These are phyloP conservation scores for Liparis tanakae DNA, from an alignment of 2,797 vertebrate genomes.

Conservation along the genomic window DNA sequence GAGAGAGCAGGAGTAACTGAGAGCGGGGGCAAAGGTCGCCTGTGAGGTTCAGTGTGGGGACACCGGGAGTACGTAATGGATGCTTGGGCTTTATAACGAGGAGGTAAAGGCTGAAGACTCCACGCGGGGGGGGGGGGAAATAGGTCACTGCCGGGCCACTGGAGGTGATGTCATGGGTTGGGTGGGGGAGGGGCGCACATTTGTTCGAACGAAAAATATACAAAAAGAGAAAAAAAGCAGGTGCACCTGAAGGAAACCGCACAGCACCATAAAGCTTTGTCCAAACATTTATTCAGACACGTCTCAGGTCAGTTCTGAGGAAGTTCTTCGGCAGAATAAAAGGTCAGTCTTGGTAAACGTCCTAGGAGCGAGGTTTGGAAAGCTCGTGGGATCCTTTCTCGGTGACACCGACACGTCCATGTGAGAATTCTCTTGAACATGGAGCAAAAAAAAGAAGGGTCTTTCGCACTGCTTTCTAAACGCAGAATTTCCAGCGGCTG, in stretches of 20 bases:
- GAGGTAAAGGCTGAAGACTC: constrained; percentile 36
- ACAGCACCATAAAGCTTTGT: constrained; percentile 20
- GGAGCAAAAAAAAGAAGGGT: constrained; percentile 15
- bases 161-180: constrained; percentile 14
- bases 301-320: constrained; percentile 45
- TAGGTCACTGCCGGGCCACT: constrained; percentile 32
- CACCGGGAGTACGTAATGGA: constrained; percentile 17
- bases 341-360: constrained; percentile 38
- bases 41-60: constrained; percentile 39
- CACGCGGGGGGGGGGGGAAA: constrained; percentile 25
- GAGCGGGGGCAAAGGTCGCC: constrained; percentile 41
- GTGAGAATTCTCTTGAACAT: constrained; percentile 10
- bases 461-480: constrained; percentile 53
- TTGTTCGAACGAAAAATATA: constrained; percentile 22
- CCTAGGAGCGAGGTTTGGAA: constrained; percentile 31
- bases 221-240: background rate
- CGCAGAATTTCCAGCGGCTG: constrained; percentile 28
- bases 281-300: constrained; percentile 25
- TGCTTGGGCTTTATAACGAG: constrained; percentile 34
- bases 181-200: constrained; percentile 31
- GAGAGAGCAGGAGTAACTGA: constrained; percentile 40
- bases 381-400: constrained; percentile 24
- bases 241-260: constrained; percentile 23
- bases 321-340: constrained; percentile 44
- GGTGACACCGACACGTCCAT: constrained; percentile 10